Percentiles rank a stretch among this genome's conserved stretches.
Evolutionary conservation across 2,113 vertebrate species (phyloP).

Genomic region (Lynx canadensis): DNA sequence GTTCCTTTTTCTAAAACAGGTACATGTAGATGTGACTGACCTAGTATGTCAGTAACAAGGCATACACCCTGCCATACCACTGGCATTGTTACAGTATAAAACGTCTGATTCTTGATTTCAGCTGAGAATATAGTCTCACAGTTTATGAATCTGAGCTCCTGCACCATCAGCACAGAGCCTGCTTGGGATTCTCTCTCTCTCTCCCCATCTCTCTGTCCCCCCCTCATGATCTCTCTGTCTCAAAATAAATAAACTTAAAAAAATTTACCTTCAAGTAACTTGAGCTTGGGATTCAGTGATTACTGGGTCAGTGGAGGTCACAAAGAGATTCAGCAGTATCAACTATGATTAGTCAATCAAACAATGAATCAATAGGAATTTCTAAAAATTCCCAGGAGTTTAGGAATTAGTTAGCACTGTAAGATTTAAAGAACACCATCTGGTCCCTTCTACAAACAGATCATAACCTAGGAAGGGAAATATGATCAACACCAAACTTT

Average conservation of each 20-base stretch:
- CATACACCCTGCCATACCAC: neutral
- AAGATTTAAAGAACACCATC: neutral
- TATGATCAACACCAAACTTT: neutral
- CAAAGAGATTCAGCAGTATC: neutral
- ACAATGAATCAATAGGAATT: conserved; percentile 33
- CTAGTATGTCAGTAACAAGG: neutral
- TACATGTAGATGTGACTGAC: neutral
- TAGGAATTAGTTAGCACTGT: conserved; percentile 21
- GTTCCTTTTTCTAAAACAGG: conserved; percentile 64
- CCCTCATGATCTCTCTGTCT: too few relatives aligned
- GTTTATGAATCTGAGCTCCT: too few relatives aligned
- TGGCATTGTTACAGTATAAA: neutral
- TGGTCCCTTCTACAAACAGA: neutral
- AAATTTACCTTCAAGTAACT: neutral
- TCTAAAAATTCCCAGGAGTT: neutral
- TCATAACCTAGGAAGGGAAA: neutral
- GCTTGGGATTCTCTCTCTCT: too few relatives aligned
- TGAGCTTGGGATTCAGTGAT: conserved; percentile 23
- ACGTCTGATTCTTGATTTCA: too few relatives aligned
- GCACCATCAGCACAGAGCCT: too few relatives aligned
- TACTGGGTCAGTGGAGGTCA: neutral
- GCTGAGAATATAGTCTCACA: too few relatives aligned
- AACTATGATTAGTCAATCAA: neutral
- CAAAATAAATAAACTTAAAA: too few relatives aligned
- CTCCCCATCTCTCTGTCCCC: too few relatives aligned